Percentiles rank a stretch among this genome's conserved stretches.
These are phyloP conservation scores for Notoglanidium macrostoma DNA, from an alignment of 2,797 vertebrate genomes.

Conservation along the genomic window DNA sequence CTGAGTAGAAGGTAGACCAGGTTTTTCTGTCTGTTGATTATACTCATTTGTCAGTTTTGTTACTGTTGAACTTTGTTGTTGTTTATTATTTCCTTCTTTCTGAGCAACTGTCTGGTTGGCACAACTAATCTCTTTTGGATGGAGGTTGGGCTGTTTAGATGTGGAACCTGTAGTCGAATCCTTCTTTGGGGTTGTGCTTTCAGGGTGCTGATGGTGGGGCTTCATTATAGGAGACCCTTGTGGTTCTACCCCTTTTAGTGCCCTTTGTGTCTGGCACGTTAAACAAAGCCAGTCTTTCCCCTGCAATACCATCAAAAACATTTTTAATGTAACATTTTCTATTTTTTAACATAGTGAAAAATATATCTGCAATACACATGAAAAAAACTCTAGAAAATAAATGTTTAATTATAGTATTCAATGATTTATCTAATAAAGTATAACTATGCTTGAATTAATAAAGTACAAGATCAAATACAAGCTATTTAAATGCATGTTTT, in stretches of 20 bases:
- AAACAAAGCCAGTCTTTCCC: conserved; percentile 75
- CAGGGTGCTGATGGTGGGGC: conserved; percentile 64
- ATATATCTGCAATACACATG: not conserved
- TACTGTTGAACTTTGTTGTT: conserved; percentile 45
- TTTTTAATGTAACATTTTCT: not conserved
- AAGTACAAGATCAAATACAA: not conserved
- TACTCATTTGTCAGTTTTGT: conserved; percentile 57
- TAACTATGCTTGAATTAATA: not conserved
- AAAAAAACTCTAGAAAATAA: not conserved
- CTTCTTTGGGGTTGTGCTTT: conserved; percentile 36
- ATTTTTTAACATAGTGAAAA: not conserved
- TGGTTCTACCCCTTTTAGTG: conserved; percentile 73
- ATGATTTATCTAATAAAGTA: not conserved
- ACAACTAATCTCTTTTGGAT: conserved; percentile 63
- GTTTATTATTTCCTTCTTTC: conserved; percentile 36
- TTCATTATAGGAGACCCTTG: conserved; percentile 58
- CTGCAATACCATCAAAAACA: conserved; percentile 42
- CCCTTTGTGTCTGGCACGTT: conserved; percentile 86
- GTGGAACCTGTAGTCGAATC: conserved; percentile 44
- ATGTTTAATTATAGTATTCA: not conserved
- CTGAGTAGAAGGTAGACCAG: conserved; percentile 20
- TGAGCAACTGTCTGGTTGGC: conserved; percentile 48
- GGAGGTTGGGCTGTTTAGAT: conserved; percentile 45
- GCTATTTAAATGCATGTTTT: no score
- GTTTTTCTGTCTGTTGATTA: conserved; percentile 67